Evolutionary conservation across 2,888 invertebrate genomes (phyloP).

Genomic region (Eulithis prunata): DNA sequence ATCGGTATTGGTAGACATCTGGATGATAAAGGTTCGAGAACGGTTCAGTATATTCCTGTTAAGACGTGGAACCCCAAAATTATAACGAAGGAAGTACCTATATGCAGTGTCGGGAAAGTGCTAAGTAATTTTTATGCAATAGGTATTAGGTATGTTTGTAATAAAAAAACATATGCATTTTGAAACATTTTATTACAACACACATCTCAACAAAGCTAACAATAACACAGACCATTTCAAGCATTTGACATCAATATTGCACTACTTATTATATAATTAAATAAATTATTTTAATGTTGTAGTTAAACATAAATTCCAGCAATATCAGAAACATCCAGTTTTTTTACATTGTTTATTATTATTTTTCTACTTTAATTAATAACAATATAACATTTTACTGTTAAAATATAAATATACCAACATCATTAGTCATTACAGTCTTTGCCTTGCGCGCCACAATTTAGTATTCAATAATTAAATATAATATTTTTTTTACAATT

Average conservation of each 20-base stretch:
- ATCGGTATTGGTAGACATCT: too few relatives aligned
- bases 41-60: too few relatives aligned
- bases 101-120: too few relatives aligned
- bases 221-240: slow-evolving; percentile 62
- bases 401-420: slow-evolving; percentile 32
- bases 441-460: slow-evolving; percentile 22
- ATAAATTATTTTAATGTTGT: slow-evolving; percentile 9
- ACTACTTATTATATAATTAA: slow-evolving; percentile 11
- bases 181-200: slow-evolving; percentile 62
- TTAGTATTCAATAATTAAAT: slow-evolving; percentile 6
- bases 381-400: background rate
- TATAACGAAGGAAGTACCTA: too few relatives aligned
- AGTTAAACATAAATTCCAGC: slow-evolving; percentile 11
- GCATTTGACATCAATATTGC: slow-evolving; percentile 50
- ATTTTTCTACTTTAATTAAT: too few relatives aligned
- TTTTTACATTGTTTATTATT: background rate
- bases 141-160: too few relatives aligned
- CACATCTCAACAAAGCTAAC: slow-evolving; percentile 63
- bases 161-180: background rate
- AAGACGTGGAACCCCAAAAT: too few relatives aligned
- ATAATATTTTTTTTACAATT: background rate
- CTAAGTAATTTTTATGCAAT: background rate
- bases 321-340: slow-evolving; percentile 12
- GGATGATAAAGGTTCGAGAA: too few relatives aligned
- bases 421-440: slow-evolving; percentile 38